A percentile compares a stretch with the other conserved stretches of the same genome.
Evolutionary conservation across 2,888 invertebrate genomes (phyloP).

Genomic region (Eulithis testata): DNA sequence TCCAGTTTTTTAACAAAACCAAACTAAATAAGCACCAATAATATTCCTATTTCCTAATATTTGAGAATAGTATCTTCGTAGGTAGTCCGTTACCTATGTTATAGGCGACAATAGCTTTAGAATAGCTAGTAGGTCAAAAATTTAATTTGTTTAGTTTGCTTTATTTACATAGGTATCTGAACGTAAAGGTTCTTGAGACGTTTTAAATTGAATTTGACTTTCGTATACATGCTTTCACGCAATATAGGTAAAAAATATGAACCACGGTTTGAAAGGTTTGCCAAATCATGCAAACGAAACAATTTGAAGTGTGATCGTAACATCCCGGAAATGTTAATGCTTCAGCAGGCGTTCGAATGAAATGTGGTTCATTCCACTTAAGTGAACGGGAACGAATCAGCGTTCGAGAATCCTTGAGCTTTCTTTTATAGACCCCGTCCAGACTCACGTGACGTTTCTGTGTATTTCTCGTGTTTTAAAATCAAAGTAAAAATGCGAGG

Average conservation of each 20-base stretch:
- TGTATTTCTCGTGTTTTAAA: too few species aligned
- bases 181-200: too few species aligned
- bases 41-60: too few species aligned
- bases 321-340: conserved; percentile 42
- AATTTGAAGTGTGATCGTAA: conserved; percentile 38
- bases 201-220: too few species aligned
- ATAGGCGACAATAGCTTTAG: too few species aligned
- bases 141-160: too few species aligned
- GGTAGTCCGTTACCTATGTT: too few species aligned
- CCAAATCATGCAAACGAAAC: conserved; percentile 16
- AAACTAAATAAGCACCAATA: not conserved
- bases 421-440: not conserved
- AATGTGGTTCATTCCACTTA: conserved; percentile 47
- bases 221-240: not conserved
- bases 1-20: not conserved
- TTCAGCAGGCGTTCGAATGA: conserved; percentile 38
- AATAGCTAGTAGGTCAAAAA: too few species aligned
- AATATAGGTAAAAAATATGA: not conserved
- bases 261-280: conserved; percentile 1
- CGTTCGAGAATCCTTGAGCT: conserved; percentile 13
- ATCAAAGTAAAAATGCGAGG: too few species aligned
- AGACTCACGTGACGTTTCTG: too few species aligned
- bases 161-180: not conserved
- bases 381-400: conserved; percentile 30
- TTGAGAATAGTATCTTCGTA: too few species aligned